Evolutionary conservation across 2,888 invertebrate genomes (phyloP), one percentile per base, ranked within the genome.

Genomic region (Synanthedon formicaeformis): DNA sequence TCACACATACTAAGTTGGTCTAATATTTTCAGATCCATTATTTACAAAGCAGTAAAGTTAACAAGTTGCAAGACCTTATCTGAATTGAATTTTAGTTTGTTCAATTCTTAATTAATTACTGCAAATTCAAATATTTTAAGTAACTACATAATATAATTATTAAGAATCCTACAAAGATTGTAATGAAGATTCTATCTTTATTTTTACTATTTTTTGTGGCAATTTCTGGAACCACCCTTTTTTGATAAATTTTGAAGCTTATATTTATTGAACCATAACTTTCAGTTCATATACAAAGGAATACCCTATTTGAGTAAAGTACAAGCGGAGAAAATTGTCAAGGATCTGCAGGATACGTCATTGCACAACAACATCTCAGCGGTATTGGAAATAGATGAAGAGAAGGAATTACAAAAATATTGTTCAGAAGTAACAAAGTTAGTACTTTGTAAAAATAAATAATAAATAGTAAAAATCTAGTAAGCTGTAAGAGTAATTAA

Each of bases 211-310:
- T 45, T 45, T 45, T 45, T 13, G 14, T 10, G 3, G n/a, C n/a
- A 45, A 45, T 11, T 14, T 45, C 6, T 34, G 10, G 0, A 2
- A 8, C 10, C 10, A 10, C 34, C 34, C 8, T 34, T 34, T 34
- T 34, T 34, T 34, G 34, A 34, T 34, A 34, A 8, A 8, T 10
- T 2, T 34, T 34, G 10, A 8, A 34, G 34, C 34, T 34, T 34
- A 34, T 34, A 34, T 34, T 34, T 34, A 34, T 34, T 34, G 8
- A 34, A 8, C 34, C 52, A 23, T 23, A 55, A 56, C 53, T 81
- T 84, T 48, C 82, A 94, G 94, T 90, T 91, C 62, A 85, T 88
- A 14, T 91, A 91, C 69, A 82, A 90, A 60, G 94, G 94, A 5
- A 82, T 94, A 51, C 89, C 92, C 2, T 94, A 89, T 65, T 68